A percentile compares a stretch with the other conserved stretches of the same genome.
Conservation (phyloP, 2,888 invertebrate genomes). For the Emmelina monodactyla region DNA sequence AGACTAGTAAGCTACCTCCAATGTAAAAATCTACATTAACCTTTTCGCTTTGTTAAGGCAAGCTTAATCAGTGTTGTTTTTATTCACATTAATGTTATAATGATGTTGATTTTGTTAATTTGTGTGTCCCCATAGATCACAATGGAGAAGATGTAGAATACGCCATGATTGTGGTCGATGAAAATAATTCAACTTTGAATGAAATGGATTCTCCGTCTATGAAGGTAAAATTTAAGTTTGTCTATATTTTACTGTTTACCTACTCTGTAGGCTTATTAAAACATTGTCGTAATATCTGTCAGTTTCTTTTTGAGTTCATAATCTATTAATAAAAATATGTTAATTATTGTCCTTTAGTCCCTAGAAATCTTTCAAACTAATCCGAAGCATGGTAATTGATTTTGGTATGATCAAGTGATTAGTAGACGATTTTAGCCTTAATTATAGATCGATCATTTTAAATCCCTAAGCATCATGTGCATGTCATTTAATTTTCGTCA, state of each 20-base stretch:
- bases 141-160: constrained; percentile 83
- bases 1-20: neutral
- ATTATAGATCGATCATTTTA: no score
- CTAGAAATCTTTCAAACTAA: no score
- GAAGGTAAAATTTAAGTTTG: constrained; percentile 68
- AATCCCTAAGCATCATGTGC: no score
- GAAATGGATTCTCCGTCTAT: constrained; percentile 87
- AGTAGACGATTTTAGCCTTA: no score
- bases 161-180: constrained; percentile 89
- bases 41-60: constrained; percentile 37
- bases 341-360: no score
- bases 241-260: neutral
- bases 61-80: constrained; percentile 48
- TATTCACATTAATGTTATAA: neutral
- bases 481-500: neutral
- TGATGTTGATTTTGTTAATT: neutral
- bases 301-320: neutral
- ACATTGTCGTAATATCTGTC: neutral
- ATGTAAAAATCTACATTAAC: neutral
- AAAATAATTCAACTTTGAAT: constrained; percentile 84
- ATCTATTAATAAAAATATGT: neutral
- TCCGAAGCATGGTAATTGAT: no score
- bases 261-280: neutral
- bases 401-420: no score
- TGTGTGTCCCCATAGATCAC: constrained; percentile 39